These are phyloP conservation scores for Myxocyprinus asiaticus DNA, from an alignment of 2,113 vertebrate genomes.

Conservation along the genomic window DNA sequence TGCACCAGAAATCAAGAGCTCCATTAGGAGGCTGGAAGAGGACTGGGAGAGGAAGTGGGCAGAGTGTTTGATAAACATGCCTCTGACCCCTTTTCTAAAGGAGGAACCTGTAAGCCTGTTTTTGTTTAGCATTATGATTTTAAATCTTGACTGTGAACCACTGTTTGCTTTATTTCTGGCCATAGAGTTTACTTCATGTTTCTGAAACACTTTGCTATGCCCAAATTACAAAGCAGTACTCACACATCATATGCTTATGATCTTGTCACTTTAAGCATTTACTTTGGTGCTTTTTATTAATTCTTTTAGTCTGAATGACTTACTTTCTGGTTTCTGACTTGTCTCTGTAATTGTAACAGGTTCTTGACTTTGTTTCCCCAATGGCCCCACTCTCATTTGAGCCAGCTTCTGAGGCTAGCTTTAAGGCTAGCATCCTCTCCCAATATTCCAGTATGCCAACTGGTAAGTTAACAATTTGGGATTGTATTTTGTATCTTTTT, in stretches of 20 bases:
- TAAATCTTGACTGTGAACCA: too few species aligned
- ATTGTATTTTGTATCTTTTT: background rate
- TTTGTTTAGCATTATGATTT: too few species aligned
- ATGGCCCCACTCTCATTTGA: slow-evolving; percentile 71
- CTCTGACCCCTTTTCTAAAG: slow-evolving; percentile 69
- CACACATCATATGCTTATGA: too few species aligned
- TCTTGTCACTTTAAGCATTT: too few species aligned
- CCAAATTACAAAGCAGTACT: too few species aligned
- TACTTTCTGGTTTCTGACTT: too few species aligned
- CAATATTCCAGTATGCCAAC: slow-evolving; percentile 67
- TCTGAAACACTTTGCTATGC: too few species aligned
- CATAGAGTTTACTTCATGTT: too few species aligned
- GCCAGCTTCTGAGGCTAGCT: slow-evolving; percentile 69
- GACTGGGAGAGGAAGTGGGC: slow-evolving; percentile 84
- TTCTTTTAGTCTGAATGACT: background rate
- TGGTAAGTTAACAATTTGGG: slow-evolving; percentile 67
- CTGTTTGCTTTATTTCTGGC: too few species aligned
- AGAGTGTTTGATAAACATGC: slow-evolving; percentile 62
- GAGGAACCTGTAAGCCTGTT: slow-evolving; percentile 75
- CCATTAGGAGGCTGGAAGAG: slow-evolving; percentile 66
- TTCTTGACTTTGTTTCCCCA: slow-evolving; percentile 71
- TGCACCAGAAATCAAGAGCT: slow-evolving; percentile 56
- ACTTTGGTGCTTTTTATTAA: background rate
- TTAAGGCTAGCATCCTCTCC: slow-evolving; percentile 62
- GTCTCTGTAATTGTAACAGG: slow-evolving; percentile 62